A percentile compares a stretch with the other conserved stretches of the same genome.
Conservation (phyloP, 2,797 vertebrate species). For the Erithacus rubecula region DNA sequence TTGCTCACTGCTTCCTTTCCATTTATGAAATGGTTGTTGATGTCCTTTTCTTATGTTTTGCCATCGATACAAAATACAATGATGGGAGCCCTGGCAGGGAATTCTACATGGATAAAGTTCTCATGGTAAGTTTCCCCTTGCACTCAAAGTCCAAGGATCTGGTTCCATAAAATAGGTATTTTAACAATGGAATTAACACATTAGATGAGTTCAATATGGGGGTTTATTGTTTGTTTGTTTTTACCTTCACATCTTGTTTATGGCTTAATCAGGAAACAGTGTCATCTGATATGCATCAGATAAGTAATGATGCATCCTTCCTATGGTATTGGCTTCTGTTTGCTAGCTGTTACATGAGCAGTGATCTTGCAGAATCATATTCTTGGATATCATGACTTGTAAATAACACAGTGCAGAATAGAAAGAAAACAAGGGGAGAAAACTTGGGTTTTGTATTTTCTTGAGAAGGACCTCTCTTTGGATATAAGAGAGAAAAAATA, state of each 20-base stretch:
- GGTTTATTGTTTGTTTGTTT: accelerated
- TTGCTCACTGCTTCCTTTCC: conserved; percentile 98
- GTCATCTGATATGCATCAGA: background rate
- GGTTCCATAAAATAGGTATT: background rate
- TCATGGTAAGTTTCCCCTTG: conserved; percentile 85
- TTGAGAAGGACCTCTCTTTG: background rate
- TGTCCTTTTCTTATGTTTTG: conserved; percentile 97
- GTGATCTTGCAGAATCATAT: background rate
- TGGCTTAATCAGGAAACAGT: background rate
- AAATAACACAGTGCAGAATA: background rate
- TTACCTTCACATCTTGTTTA: background rate
- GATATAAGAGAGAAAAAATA: background rate
- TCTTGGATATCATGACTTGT: background rate
- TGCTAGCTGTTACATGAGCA: background rate
- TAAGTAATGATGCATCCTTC: background rate
- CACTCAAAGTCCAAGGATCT: background rate
- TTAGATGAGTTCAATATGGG: background rate
- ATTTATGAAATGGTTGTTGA: conserved; percentile 98
- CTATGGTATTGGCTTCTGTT: background rate
- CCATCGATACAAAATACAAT: conserved; percentile 97
- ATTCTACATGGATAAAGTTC: conserved; percentile 98
- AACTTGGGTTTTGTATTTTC: background rate
- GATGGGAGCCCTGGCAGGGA: conserved; percentile 93
- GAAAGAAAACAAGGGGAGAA: background rate
- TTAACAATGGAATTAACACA: background rate